Conservation (phyloP, 2,113 vertebrate genomes). For the Cyprinodon brontotheroides region DNA sequence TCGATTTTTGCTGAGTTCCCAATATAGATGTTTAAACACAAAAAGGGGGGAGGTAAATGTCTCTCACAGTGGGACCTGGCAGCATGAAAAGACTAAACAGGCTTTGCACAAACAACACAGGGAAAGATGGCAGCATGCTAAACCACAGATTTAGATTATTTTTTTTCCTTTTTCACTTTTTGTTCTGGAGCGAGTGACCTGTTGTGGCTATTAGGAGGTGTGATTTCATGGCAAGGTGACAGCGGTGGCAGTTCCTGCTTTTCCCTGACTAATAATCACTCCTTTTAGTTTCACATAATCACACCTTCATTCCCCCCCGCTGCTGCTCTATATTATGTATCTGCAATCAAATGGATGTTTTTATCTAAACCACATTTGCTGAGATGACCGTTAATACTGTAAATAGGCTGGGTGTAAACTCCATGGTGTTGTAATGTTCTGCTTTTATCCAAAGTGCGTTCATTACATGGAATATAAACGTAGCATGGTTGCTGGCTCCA, state of each 20-base stretch:
- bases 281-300: conserved; percentile 32
- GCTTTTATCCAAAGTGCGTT: conserved; percentile 48
- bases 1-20: conserved; percentile 28
- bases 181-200: conserved; percentile 34
- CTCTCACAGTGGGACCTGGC: conserved; percentile 17
- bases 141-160: conserved; percentile 25
- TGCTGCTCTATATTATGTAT: conserved; percentile 30
- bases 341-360: conserved; percentile 30
- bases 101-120: conserved; percentile 41
- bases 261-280: conserved; percentile 41
- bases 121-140: conserved; percentile 36
- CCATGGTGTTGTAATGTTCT: conserved; percentile 10
- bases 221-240: conserved; percentile 45
- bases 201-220: conserved; percentile 50
- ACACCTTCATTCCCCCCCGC: background rate
- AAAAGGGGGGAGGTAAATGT: conserved; percentile 20
- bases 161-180: conserved; percentile 16
- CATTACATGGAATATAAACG: conserved; percentile 33
- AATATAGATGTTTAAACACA: conserved; percentile 38
- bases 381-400: background rate
- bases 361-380: conserved; percentile 30
- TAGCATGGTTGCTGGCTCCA: conserved; percentile 16
- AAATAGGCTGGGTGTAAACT: conserved; percentile 14
- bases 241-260: conserved; percentile 27
- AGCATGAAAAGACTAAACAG: conserved; percentile 44